Evolutionary conservation across 2,113 vertebrate species (phyloP).

Genomic region (Desmodus rotundus): DNA sequence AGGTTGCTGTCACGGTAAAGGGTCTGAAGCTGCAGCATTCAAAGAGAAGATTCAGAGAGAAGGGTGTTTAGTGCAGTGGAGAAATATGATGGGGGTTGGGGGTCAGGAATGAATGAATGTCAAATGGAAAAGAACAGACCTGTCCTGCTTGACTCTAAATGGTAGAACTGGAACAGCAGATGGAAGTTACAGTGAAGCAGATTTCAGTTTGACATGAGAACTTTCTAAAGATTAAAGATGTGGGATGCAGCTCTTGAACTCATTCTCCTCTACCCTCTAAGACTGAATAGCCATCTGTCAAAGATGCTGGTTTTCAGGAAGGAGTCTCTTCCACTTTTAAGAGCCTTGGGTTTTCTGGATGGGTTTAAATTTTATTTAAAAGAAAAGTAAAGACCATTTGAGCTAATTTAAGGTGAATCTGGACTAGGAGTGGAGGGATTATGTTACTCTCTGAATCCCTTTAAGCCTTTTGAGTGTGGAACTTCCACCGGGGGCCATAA

Average conservation of each 20-base stretch:
- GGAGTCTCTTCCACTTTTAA: background rate
- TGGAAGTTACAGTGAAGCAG: constrained; percentile 41
- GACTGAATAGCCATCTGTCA: constrained; percentile 51
- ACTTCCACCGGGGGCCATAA: background rate
- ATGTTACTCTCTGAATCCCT: background rate
- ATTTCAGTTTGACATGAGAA: constrained; percentile 49
- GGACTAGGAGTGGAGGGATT: background rate
- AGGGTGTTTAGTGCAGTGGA: background rate
- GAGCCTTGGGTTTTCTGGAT: constrained; percentile 18
- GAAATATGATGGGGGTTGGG: background rate
- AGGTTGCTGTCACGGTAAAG: background rate
- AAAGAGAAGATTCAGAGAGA: background rate
- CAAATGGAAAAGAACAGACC: constrained; percentile 9
- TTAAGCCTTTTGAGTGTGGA: background rate
- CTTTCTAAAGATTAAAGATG: constrained; percentile 55
- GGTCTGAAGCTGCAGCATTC: background rate
- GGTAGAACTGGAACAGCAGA: constrained; percentile 52
- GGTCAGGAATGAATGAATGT: constrained; percentile 33
- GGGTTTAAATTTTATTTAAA: constrained; percentile 31
- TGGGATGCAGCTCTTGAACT: constrained; percentile 36
- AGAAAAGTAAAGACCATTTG: background rate
- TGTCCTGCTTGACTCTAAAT: constrained; percentile 29
- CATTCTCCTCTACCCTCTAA: background rate
- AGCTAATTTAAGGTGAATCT: background rate
- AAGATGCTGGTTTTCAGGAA: constrained; percentile 20